Percentiles rank a stretch among this genome's conserved stretches.
These are phyloP conservation scores for Proteles cristata DNA, from an alignment of 2,113 vertebrate genomes.

Conservation along the genomic window DNA sequence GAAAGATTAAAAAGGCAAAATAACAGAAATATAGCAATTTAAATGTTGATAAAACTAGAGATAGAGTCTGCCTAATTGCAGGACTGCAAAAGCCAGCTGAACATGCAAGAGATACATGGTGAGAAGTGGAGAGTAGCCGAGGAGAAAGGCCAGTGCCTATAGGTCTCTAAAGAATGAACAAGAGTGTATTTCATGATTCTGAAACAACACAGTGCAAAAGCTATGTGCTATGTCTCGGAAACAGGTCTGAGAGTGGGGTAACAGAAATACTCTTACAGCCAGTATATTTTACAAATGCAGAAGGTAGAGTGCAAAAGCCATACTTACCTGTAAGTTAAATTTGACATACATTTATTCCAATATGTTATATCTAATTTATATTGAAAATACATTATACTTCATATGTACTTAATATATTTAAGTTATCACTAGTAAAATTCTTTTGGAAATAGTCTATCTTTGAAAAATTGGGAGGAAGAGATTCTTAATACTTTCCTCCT, in stretches of 20 bases:
- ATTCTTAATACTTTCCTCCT: neutral
- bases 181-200: neutral
- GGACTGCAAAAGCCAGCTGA: neutral
- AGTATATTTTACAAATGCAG: neutral
- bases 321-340: neutral
- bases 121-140: neutral
- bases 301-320: neutral
- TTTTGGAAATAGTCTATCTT: neutral
- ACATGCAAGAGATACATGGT: neutral
- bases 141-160: neutral
- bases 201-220: neutral
- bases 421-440: neutral
- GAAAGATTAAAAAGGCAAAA: neutral
- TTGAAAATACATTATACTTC: neutral
- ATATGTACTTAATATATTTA: neutral
- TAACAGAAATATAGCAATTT: neutral
- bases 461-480: neutral
- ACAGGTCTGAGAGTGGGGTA: accelerated
- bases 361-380: neutral
- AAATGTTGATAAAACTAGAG: neutral
- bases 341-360: neutral
- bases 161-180: neutral
- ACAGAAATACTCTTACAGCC: too few relatives aligned
- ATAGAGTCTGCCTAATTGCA: neutral
- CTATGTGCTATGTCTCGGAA: neutral